phyloP scores from a whole-genome alignment of 2,888 invertebrate genomes.

The Polyommatus iphigenia region DNA sequence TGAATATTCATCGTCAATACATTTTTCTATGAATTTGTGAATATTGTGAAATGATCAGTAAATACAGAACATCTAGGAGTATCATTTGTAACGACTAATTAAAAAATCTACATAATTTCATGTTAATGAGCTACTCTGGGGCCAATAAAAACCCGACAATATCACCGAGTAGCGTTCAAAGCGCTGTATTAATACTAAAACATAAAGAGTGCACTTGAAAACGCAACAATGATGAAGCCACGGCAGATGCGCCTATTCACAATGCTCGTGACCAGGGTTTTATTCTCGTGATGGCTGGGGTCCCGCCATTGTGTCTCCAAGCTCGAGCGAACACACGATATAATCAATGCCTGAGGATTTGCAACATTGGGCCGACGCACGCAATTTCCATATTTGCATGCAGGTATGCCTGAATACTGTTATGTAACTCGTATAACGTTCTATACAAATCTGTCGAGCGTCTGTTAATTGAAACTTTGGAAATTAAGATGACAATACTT shows the following conservation, averaged over 20 bases:
- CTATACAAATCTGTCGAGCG: background rate
- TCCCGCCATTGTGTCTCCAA: slow-evolving; percentile 46
- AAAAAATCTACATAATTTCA: background rate
- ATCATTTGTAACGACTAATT: background rate
- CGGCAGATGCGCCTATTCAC: slow-evolving; percentile 43
- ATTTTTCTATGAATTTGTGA: background rate
- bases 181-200: slow-evolving; percentile 24
- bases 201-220: slow-evolving; percentile 36
- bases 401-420: slow-evolving; percentile 22
- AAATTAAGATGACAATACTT: background rate
- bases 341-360: slow-evolving; percentile 55
- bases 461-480: background rate
- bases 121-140: background rate
- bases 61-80: background rate
- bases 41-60: background rate
- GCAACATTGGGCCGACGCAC: slow-evolving; percentile 47
- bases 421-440: background rate
- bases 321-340: slow-evolving; percentile 47
- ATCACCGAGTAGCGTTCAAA: slow-evolving; percentile 9
- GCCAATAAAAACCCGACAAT: slow-evolving; percentile 16
- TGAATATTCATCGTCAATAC: background rate
- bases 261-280: slow-evolving; percentile 40
- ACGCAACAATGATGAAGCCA: slow-evolving; percentile 39
- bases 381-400: slow-evolving; percentile 38
- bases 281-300: slow-evolving; percentile 50